A percentile compares a stretch with the other conserved stretches of the same genome.
phyloP scores from a whole-genome alignment of 2,888 invertebrate species.

The Nemoura dubitans region DNA sequence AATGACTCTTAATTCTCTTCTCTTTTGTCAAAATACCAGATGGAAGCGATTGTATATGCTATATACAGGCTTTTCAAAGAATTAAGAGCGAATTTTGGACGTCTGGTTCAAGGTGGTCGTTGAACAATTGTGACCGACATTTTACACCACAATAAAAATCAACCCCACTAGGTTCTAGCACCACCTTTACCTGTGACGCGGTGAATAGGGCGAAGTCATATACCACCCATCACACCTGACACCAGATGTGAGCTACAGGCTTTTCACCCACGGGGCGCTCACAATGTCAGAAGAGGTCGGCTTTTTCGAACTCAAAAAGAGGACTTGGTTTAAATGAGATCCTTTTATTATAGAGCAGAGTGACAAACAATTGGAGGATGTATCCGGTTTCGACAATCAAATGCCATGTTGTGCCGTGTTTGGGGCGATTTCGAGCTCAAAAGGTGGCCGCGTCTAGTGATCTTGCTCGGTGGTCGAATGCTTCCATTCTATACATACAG shows the following conservation, averaged over 20 bases:
- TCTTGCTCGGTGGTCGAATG: not conserved
- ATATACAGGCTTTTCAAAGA: not conserved
- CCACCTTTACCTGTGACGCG: not conserved
- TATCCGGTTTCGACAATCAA: not conserved
- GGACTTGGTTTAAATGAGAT: constrained; percentile 1
- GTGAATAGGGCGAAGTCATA: constrained; percentile 1
- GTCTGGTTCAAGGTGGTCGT: constrained; percentile 31
- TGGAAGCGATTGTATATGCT: constrained; percentile 7
- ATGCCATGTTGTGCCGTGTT: not conserved
- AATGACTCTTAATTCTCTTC: constrained; percentile 5
- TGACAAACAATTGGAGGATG: constrained; percentile 12
- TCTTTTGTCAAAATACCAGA: constrained; percentile 20
- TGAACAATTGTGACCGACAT: not conserved
- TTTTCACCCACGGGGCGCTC: not conserved
- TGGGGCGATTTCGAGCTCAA: not conserved
- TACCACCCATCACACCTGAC: constrained; percentile 36
- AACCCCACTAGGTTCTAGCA: not conserved
- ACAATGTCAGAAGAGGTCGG: constrained; percentile 5
- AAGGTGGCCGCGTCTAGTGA: not conserved
- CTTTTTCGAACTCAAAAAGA: constrained; percentile 8
- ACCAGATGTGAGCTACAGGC: constrained; percentile 13
- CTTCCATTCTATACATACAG: not conserved
- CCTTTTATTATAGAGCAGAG: not conserved
- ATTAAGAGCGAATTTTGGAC: constrained; percentile 21
- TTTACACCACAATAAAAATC: constrained; percentile 25